phyloP scores from a whole-genome alignment of 2,888 invertebrate genomes.

The Norana najaformis region DNA sequence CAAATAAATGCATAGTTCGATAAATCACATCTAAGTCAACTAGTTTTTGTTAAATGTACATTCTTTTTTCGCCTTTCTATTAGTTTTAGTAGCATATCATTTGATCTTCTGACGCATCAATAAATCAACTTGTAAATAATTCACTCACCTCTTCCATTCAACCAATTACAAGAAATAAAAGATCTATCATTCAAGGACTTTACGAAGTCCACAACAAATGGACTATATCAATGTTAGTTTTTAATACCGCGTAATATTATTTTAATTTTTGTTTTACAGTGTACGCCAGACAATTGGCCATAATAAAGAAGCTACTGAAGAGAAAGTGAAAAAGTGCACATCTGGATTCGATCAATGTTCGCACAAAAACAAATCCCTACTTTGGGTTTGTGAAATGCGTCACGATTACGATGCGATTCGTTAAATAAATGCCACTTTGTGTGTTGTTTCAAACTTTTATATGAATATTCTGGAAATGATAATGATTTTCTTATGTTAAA shows the following conservation, averaged over 20 bases:
- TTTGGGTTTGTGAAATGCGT: neutral
- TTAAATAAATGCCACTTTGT: neutral
- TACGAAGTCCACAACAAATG: neutral
- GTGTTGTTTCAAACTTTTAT: neutral
- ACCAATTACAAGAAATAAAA: neutral
- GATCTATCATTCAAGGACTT: neutral
- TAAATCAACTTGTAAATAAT: neutral
- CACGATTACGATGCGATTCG: neutral
- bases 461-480: neutral
- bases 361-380: neutral
- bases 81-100: neutral
- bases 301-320: neutral
- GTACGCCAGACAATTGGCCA: neutral
- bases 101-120: neutral
- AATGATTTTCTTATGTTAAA: neutral
- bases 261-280: neutral
- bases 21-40: too few relatives aligned
- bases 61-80: neutral
- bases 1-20: too few relatives aligned
- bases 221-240: neutral
- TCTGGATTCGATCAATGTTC: neutral
- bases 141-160: neutral
- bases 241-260: neutral
- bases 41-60: too few relatives aligned
- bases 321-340: neutral